Evolutionary conservation across 2,888 invertebrate genomes (phyloP).

Genomic region (Branchinecta sandiegonensis): DNA sequence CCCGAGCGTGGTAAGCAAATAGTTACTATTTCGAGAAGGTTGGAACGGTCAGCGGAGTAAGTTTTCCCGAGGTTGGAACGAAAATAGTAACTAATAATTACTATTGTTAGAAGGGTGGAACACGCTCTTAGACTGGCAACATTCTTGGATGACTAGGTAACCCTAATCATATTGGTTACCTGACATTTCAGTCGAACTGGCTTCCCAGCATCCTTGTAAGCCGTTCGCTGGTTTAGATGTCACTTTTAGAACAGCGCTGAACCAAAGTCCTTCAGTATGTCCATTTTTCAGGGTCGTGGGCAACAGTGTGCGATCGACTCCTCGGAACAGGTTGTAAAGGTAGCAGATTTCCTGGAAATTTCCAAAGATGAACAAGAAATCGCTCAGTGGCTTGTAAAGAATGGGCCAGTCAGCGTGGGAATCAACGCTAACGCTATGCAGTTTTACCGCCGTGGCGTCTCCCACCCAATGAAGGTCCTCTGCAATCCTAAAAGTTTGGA

Average conservation of each 20-base stretch:
- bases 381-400: conserved; percentile 71
- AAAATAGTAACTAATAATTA: too few species aligned
- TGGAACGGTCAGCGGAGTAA: too few species aligned
- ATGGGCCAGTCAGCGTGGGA: conserved; percentile 89
- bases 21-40: too few species aligned
- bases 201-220: neutral
- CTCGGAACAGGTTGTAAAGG: conserved; percentile 41
- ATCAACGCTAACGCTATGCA: conserved; percentile 91
- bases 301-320: neutral
- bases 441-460: conserved; percentile 86
- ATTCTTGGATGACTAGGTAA: too few species aligned
- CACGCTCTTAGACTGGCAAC: too few species aligned
- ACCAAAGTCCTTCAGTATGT: neutral
- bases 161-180: too few species aligned
- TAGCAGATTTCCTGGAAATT: conserved; percentile 67
- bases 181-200: too few species aligned
- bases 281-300: neutral
- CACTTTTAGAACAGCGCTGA: neutral
- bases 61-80: too few species aligned
- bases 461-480: conserved; percentile 73
- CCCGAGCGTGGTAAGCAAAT: too few species aligned
- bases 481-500: conserved; percentile 63
- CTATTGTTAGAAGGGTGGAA: too few species aligned
- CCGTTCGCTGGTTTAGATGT: neutral
- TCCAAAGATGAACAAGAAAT: conserved; percentile 74